These are phyloP conservation scores for Aphelinus certus DNA, from an alignment of 1,140 invertebrate genomes.

Conservation along the genomic window DNA sequence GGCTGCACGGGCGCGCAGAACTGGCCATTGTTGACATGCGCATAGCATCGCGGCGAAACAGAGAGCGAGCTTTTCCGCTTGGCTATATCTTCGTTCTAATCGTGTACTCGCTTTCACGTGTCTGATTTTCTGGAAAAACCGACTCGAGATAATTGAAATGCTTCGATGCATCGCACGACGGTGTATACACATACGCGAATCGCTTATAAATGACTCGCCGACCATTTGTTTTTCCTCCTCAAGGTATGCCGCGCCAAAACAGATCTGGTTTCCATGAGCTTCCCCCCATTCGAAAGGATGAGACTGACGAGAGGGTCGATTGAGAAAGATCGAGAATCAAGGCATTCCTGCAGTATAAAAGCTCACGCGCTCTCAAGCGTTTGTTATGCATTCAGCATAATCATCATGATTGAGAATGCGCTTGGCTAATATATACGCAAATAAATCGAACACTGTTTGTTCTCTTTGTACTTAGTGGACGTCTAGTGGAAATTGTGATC, in stretches of 20 bases:
- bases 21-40: not conserved
- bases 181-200: too few relatives aligned
- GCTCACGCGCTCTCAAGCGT: conserved; percentile 20
- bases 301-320: conserved; percentile 35
- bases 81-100: not conserved
- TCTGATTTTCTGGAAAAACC: too few relatives aligned
- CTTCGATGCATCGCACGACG: too few relatives aligned
- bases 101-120: too few relatives aligned
- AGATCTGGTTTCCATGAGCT: too few relatives aligned
- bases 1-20: not conserved
- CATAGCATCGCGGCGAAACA: not conserved
- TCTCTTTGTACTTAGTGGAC: conserved; percentile 16
- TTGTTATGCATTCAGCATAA: conserved; percentile 38
- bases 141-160: too few relatives aligned
- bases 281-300: not conserved
- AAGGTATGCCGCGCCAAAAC: too few relatives aligned
- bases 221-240: conserved; percentile 20
- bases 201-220: too few relatives aligned
- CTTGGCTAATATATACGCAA: conserved; percentile 23
- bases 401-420: conserved; percentile 42
- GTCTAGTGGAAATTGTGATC: not conserved
- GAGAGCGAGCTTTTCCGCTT: not conserved
- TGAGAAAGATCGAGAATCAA: conserved; percentile 38
- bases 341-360: conserved; percentile 20
- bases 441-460: conserved; percentile 36